A percentile compares a stretch with the other conserved stretches of the same genome.
phyloP scores from a whole-genome alignment of 2,888 invertebrate genomes.

The Julus scandinavius region DNA sequence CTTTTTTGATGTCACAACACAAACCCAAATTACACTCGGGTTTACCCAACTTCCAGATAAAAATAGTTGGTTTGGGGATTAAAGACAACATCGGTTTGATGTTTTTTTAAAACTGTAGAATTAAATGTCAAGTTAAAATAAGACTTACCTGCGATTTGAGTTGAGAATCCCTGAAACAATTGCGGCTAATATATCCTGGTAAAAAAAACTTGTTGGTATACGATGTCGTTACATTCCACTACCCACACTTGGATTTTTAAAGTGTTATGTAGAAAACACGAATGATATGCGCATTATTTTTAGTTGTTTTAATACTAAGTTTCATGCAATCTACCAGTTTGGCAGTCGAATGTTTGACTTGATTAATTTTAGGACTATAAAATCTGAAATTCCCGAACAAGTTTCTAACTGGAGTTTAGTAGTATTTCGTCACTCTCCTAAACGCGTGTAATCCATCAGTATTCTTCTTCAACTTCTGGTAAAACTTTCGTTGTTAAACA shows the following conservation, averaged over 20 bases:
- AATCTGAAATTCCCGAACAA: background rate
- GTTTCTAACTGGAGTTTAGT: background rate
- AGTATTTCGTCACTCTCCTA: background rate
- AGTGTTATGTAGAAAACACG: background rate
- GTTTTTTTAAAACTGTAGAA: background rate
- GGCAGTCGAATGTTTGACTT: background rate
- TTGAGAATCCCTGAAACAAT: background rate
- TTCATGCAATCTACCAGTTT: background rate
- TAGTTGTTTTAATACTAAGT: background rate
- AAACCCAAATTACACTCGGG: too few relatives aligned
- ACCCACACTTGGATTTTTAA: background rate
- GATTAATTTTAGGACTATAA: background rate
- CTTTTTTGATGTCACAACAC: too few relatives aligned
- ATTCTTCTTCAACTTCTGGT: background rate
- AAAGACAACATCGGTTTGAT: background rate
- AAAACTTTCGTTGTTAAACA: background rate
- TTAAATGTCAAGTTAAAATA: background rate
- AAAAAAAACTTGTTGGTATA: constrained; percentile 2
- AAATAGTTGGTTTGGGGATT: background rate
- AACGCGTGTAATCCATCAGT: background rate
- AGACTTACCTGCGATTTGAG: background rate
- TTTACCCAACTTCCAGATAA: background rate
- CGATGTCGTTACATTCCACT: background rate
- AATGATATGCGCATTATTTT: background rate
- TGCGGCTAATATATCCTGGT: constrained; percentile 26